Evolutionary conservation across 23 tunicate genomes (phyloP), one percentile per base, ranked within the genome.

Genomic region (Ascidia mentula): DNA sequence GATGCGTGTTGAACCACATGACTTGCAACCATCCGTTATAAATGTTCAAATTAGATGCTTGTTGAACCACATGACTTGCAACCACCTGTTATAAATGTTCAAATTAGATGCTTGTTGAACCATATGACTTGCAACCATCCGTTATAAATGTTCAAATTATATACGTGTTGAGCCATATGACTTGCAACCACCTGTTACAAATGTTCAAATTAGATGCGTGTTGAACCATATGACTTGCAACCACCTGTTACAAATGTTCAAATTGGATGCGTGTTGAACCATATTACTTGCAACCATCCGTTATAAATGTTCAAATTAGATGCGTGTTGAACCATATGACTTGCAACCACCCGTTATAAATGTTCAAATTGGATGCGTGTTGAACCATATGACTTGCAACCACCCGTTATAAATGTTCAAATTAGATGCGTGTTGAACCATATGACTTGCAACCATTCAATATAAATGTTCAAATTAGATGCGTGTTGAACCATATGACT

Each of bases 351-450:
- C n/a, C n/a, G n/a, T n/a, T n/a, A n/a, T n/a, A n/a, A n/a, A n/a
- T n/a, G n/a, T n/a, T n/a, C n/a, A n/a, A n/a, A n/a, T n/a, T n/a
- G 61, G 83, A 60, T 81, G 85, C 36, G 39, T 69, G 22, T 30
- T 40, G 77, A 38, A 39, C 5, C 45, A 45, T 31, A 6, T 34
- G 1, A 72, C 26, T 30, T 81, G 85, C 46, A 69, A 81, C 77
- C n/a, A n/a, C n/a, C n/a, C n/a, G n/a, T n/a, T n/a, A n/a, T n/a
- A n/a, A n/a, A n/a, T n/a, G n/a, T n/a, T n/a, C n/a, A n/a, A n/a
- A n/a, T n/a, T n/a, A 79, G 83, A 60, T 81, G 85, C 36, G 39
- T 69, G 22, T 30, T 40, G 77, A 38, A 39, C 5, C 45, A 45
- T 31, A 6, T 34, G 1, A 72, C 26, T 30, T 81, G 85, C 46